phyloP scores from a whole-genome alignment of 2,113 vertebrate species.

The Galbula dea region DNA sequence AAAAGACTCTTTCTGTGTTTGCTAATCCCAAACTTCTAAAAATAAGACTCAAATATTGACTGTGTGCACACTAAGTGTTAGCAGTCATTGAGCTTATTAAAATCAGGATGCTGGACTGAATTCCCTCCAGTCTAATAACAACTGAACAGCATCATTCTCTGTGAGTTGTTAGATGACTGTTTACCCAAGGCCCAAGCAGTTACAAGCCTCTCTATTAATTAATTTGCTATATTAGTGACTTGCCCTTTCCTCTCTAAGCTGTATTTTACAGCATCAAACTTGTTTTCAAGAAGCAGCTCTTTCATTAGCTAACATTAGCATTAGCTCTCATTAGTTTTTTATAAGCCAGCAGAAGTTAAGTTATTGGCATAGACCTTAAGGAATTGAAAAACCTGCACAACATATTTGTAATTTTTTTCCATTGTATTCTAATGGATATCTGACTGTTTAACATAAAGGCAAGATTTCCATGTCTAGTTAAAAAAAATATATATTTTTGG shows the following conservation, averaged over 20 bases:
- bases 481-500: neutral
- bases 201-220: neutral
- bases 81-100: neutral
- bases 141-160: neutral
- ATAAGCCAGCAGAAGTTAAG: neutral
- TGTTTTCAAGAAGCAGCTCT: neutral
- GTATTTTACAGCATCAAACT: neutral
- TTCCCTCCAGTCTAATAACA: neutral
- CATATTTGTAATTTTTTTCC: neutral
- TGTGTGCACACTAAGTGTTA: neutral
- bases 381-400: neutral
- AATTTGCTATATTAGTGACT: neutral
- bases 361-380: neutral
- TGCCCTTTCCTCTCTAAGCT: neutral
- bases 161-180: neutral
- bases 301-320: neutral
- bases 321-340: neutral
- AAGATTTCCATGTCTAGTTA: neutral
- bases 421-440: neutral
- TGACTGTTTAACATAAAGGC: neutral
- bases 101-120: neutral
- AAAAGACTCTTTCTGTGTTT: neutral
- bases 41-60: neutral
- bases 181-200: neutral
- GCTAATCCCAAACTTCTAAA: neutral